phyloP scores from a whole-genome alignment of 2,113 vertebrate genomes.

The Xenus cinereus region DNA sequence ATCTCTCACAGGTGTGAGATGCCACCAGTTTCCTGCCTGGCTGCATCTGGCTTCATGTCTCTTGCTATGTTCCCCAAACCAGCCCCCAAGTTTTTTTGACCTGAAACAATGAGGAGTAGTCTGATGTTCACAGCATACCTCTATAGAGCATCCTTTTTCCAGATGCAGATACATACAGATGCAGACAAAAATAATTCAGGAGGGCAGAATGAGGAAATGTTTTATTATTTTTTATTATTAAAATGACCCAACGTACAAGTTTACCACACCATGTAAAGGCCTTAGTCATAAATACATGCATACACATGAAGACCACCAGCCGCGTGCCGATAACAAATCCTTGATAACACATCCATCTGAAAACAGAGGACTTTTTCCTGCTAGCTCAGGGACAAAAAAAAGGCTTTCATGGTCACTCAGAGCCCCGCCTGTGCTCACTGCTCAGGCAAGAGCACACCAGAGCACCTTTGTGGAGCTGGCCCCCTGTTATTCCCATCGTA shows the following conservation, averaged over 20 bases:
- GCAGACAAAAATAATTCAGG: neutral
- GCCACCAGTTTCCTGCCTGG: neutral
- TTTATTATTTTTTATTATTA: neutral
- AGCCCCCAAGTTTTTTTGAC: neutral
- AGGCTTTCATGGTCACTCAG: neutral
- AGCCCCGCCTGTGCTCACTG: neutral
- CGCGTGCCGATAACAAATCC: neutral
- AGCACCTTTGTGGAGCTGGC: neutral
- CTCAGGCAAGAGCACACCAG: fast-evolving
- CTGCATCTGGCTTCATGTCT: neutral
- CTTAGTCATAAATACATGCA: fast-evolving
- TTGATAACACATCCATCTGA: neutral
- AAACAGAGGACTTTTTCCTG: neutral
- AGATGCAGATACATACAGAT: neutral
- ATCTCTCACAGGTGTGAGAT: neutral
- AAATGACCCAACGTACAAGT: neutral
- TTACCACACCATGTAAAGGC: neutral
- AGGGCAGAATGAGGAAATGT: neutral
- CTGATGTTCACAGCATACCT: neutral
- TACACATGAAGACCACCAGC: neutral
- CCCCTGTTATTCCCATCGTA: fast-evolving
- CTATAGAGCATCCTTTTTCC: neutral
- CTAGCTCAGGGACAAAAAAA: neutral
- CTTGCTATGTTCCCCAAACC: neutral
- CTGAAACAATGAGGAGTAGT: neutral